A percentile compares a stretch with the other conserved stretches of the same genome.
These are phyloP conservation scores for Brachystomella parvula DNA, from an alignment of 1,140 invertebrate genomes.

Conservation along the genomic window DNA sequence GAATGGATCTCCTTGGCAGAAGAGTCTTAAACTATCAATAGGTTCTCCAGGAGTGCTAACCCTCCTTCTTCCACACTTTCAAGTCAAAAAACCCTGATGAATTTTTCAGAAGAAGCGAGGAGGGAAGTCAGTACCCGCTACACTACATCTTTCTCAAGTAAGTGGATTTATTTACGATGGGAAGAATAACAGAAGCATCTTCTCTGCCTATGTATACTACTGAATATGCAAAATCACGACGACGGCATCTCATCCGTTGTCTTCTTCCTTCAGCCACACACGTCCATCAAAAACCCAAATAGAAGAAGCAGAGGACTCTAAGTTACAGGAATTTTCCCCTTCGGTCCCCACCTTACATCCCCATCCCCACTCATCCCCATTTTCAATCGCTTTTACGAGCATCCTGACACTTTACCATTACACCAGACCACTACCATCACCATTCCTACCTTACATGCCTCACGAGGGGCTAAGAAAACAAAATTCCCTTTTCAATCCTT, in stretches of 20 bases:
- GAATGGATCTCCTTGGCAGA: background rate
- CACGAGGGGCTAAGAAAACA: background rate
- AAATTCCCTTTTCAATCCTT: background rate
- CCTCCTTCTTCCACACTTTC: background rate
- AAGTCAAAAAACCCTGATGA: background rate
- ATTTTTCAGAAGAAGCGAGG: too few species aligned
- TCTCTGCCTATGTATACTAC: background rate
- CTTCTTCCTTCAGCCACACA: background rate
- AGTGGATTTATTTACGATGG: too few species aligned
- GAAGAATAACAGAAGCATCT: background rate
- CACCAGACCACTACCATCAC: background rate
- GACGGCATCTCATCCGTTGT: background rate
- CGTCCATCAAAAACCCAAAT: background rate
- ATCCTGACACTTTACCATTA: constrained; percentile 2
- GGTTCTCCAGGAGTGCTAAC: background rate
- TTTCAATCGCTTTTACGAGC: background rate
- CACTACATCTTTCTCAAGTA: constrained; percentile 4
- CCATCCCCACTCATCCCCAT: background rate
- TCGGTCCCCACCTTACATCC: background rate
- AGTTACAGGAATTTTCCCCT: background rate
- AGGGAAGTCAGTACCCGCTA: too few species aligned
- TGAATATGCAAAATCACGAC: constrained; percentile 6
- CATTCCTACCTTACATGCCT: background rate
- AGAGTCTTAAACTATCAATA: background rate
- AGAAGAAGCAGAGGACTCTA: background rate